Percentiles rank a stretch among this genome's conserved stretches.
phyloP scores from a whole-genome alignment of 2,888 invertebrate species.

The Drosophila nr. medialis region DNA sequence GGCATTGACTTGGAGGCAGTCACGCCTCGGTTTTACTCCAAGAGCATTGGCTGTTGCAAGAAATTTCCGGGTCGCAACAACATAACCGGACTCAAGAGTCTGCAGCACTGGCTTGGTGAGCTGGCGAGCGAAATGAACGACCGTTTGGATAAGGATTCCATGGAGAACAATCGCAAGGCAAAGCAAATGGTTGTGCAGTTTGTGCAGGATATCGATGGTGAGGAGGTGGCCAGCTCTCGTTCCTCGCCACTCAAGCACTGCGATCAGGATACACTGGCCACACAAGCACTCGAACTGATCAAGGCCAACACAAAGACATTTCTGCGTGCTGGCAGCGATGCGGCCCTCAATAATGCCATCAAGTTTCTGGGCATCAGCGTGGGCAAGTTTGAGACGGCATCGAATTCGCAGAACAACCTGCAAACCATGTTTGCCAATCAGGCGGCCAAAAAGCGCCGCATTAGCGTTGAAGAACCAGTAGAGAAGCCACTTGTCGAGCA shows the following conservation, averaged over 20 bases:
- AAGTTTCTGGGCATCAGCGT: conserved; percentile 91
- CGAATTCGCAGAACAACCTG: conserved; percentile 86
- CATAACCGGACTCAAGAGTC: conserved; percentile 88
- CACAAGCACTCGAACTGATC: conserved; percentile 88
- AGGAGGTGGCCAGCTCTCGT: conserved; percentile 88
- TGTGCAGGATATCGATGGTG: conserved; percentile 86
- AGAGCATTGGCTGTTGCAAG: conserved; percentile 98
- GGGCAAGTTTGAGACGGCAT: conserved; percentile 90
- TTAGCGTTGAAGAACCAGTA: conserved; percentile 54
- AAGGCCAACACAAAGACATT: conserved; percentile 86
- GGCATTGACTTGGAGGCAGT: conserved; percentile 96
- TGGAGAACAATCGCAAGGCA: conserved; percentile 93
- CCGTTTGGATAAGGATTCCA: conserved; percentile 91
- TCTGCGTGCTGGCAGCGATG: conserved; percentile 76
- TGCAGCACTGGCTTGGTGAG: conserved; percentile 92
- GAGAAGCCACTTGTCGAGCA: conserved; percentile 21
- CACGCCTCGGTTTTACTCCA: conserved; percentile 92
- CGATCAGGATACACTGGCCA: conserved; percentile 88
- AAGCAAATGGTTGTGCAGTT: conserved; percentile 91
- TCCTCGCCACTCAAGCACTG: conserved; percentile 87
- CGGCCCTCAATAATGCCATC: conserved; percentile 86
- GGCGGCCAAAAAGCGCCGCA: conserved; percentile 69
- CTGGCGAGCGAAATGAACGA: conserved; percentile 93
- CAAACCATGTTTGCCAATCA: conserved; percentile 87
- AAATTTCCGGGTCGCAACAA: conserved; percentile 94